Evolutionary conservation across 2,888 invertebrate species (phyloP), one percentile per base, ranked within the genome.

Genomic region (Andrena camellia): DNA sequence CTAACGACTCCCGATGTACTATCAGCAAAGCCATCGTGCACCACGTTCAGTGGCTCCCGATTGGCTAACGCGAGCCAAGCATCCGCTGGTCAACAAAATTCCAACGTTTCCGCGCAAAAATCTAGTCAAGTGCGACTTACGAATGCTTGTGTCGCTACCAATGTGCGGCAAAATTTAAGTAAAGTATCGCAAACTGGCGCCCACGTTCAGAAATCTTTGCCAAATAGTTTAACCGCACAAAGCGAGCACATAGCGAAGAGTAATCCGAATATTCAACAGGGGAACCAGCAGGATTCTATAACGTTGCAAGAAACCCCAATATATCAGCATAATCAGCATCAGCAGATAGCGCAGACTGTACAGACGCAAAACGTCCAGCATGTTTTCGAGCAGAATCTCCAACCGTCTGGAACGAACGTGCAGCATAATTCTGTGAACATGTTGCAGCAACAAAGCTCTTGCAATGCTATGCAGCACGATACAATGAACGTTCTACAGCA

Each of bases 331-430:
- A 93, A 92, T 87, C 89, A 71, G 81, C 93, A 93, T 83, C 89
- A 70, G 77, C 93, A 93, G 75, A 90, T 92, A 62, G 90, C 93
- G 5, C 93, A 93, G 70, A 90, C 92, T 3, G 90, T 93, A 6
- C 93, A 93, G 72, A 90, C 92, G 13, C 89, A 93, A 69, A 93
- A 94, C 78, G 87, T 92, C 0, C 93, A 93, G 70, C 91, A 93
- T 42, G 89, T 92, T 35, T 92, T 92, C n/a, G 93, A 93, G 59
- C 93, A 93, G 70, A 93, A 91, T 87, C 78, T 93, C 57, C 94
- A 93, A 74, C 79, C 91, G 17, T 64, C 84, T 59, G 84, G 83
- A 31, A 67, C 87, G 33, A 89, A 85, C 71, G 84, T 86, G 59
- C 89, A 88, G 64, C 90, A 90, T 35, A 90, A 90, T 73, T 84